Evolutionary conservation across 2,113 vertebrate genomes (phyloP), one percentile per base, ranked within the genome.

Genomic region (Ptyas mucosa): DNA sequence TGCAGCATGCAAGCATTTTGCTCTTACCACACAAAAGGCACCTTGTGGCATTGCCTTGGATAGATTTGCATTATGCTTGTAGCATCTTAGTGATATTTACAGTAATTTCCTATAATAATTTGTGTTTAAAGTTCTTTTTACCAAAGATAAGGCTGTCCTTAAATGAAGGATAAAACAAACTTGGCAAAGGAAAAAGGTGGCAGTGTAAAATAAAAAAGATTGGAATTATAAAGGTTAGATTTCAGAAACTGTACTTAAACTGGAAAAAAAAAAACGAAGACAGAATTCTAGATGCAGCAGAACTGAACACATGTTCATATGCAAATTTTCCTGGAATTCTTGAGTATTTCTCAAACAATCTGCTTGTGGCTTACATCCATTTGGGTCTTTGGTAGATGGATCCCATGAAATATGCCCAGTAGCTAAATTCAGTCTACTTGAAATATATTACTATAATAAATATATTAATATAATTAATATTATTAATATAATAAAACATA

Each of bases 1-100:
- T 99, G 98, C 98, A 99, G 96, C 98, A 98, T 99, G 98, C 98
- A 98, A 96, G 96, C 94, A 97, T 90, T 96, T 95, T 97, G 97
- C 97, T 98, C 98, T 98, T 98, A 98, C 98, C 98, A 98, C 97
- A 97, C 95, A 97, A 96, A 97, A 97, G 96, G 96, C 95, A 97
- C 95, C 94, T 94, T 97, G 95, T 97, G 96, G 98, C 97, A 98
- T 96, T 97, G 97, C 97, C 97, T 97, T 97, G 94, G 95, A 96
- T 89, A 98, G 96, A 97, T 95, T 98, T 97, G 97, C 97, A 98
- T 97, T 97, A 97, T 96, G 95, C 97, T 97, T 97, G 95, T 97
- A 98, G 98, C 96, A 97, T 97, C 96, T 96, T 95, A 97, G 89
- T 94, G 91, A 93, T 91, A 96, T 94, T 96, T 96, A 95, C 93